A percentile compares a stretch with the other conserved stretches of the same genome.
Evolutionary conservation across 2,113 vertebrate genomes (phyloP).

Genomic region (Pterophyllum scalare): DNA sequence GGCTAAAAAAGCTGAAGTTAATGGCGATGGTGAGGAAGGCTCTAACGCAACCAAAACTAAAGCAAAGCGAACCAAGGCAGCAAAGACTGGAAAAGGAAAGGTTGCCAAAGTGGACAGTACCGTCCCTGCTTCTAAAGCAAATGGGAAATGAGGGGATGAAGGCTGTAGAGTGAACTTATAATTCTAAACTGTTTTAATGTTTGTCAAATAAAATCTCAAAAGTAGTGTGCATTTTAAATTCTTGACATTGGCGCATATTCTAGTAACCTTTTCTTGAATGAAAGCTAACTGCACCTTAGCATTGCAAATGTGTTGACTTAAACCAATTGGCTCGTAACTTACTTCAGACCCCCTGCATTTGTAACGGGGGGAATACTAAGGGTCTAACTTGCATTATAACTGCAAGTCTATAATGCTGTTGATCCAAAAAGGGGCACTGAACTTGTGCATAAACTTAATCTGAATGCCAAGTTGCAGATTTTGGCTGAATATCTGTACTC

Average conservation of each 20-base stretch:
- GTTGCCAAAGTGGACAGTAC: not conserved
- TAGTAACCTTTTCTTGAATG: not conserved
- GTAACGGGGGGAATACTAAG: too few relatives aligned
- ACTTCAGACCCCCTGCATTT: not conserved
- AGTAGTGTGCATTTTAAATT: not conserved
- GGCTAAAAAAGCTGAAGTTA: constrained; percentile 50
- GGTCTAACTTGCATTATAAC: not conserved
- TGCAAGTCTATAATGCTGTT: not conserved
- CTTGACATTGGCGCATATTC: fast-evolving
- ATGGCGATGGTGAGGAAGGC: not conserved
- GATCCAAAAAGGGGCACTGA: not conserved
- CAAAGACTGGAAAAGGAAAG: constrained; percentile 35
- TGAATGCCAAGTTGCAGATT: not conserved
- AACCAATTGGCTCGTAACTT: fast-evolving
- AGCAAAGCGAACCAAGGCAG: constrained; percentile 29
- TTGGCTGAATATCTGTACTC: too few relatives aligned
- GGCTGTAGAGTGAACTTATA: constrained; percentile 17
- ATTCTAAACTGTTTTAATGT: fast-evolving
- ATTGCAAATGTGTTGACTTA: not conserved
- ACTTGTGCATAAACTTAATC: not conserved
- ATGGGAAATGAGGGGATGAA: constrained; percentile 60
- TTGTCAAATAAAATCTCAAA: not conserved
- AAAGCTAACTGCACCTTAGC: not conserved
- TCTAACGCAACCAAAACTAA: constrained; percentile 37
- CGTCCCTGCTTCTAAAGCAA: constrained; percentile 36